These are phyloP conservation scores for Ctenochaetus hawaiiensis DNA, from an alignment of 2,797 vertebrate species.

Conservation along the genomic window DNA sequence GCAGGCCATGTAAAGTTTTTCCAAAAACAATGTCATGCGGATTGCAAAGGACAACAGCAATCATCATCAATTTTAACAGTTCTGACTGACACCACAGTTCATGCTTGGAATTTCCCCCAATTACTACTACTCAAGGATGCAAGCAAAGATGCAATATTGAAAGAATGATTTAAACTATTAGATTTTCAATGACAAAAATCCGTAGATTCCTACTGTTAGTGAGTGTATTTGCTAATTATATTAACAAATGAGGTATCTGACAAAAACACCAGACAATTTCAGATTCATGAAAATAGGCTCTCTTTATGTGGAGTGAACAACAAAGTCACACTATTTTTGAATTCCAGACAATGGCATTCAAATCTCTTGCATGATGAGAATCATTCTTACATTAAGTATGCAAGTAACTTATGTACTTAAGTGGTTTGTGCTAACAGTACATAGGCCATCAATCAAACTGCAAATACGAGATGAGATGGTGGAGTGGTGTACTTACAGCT, in stretches of 20 bases:
- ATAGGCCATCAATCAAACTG: slow-evolving; percentile 1
- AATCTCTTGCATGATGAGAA: neutral
- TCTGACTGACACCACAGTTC: neutral
- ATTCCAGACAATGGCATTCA: neutral
- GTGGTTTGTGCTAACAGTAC: neutral
- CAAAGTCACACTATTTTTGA: neutral
- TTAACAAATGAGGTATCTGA: no score
- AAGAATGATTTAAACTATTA: neutral
- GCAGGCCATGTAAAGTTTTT: neutral
- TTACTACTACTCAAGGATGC: neutral
- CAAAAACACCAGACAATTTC: no score
- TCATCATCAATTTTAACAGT: neutral
- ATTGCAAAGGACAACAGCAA: neutral
- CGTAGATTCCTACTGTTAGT: no score
- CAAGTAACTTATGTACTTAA: neutral
- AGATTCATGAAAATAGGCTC: no score
- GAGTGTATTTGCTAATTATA: no score
- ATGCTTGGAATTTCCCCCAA: neutral
- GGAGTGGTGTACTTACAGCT: slow-evolving; percentile 88
- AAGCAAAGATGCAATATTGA: neutral
- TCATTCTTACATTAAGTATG: neutral
- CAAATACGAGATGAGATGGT: slow-evolving; percentile 22
- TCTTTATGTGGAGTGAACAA: neutral
- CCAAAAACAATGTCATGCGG: no score
- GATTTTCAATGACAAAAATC: neutral